phyloP scores from a whole-genome alignment of 2,113 vertebrate genomes.

The Cettia cetti region DNA sequence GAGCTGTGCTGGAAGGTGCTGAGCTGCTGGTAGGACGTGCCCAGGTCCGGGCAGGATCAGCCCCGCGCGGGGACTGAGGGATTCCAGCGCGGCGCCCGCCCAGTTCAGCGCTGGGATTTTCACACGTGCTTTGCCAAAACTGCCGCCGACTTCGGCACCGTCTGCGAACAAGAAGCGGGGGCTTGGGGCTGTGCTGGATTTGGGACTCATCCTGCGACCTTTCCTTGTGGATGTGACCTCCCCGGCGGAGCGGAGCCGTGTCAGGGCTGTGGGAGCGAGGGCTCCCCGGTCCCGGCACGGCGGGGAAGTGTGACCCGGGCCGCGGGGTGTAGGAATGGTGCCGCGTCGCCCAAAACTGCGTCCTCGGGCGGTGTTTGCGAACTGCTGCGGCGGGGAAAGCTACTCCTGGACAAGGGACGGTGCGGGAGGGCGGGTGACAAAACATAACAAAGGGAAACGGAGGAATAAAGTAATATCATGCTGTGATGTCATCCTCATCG shows the following conservation, averaged over 20 bases:
- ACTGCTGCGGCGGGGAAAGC: not conserved
- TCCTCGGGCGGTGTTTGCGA: not conserved
- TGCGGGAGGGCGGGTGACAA: not conserved
- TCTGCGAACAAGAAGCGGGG: rapidly evolving
- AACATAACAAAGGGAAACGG: not conserved
- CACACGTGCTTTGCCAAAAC: not conserved
- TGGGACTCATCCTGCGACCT: not conserved
- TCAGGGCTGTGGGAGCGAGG: rapidly evolving
- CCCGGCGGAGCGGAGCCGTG: not conserved
- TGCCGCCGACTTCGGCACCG: rapidly evolving
- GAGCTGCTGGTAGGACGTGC: not conserved
- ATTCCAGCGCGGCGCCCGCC: no score
- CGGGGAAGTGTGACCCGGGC: not conserved
- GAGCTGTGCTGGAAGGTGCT: not conserved
- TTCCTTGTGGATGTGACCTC: not conserved
- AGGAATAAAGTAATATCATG: not conserved
- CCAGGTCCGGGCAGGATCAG: not conserved
- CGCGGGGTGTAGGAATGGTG: rapidly evolving
- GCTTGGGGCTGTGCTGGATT: not conserved
- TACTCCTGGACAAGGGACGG: not conserved
- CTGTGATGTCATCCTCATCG: constrained; percentile 29
- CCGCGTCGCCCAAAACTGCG: rapidly evolving
- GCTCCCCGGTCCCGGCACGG: not conserved
- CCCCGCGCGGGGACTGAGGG: rapidly evolving
- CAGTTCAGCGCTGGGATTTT: rapidly evolving